phyloP scores from a whole-genome alignment of 1,140 invertebrate species.

The Drosophila grimshawi region DNA sequence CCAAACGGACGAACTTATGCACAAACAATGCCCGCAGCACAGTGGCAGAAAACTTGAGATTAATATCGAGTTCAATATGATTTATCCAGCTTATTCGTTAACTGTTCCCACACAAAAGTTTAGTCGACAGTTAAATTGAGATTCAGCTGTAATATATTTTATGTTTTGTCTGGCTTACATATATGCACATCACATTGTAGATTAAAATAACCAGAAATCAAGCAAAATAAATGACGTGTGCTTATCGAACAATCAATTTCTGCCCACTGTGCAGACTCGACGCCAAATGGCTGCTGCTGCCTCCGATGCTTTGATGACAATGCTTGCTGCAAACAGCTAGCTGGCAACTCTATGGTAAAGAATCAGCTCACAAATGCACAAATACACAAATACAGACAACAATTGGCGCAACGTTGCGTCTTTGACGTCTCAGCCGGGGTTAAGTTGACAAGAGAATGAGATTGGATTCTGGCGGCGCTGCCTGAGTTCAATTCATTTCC shows the following conservation, averaged over 20 bases:
- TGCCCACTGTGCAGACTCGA: constrained; percentile 37
- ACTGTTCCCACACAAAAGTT: no score
- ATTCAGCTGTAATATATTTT: background rate
- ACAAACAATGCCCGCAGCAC: constrained; percentile 56
- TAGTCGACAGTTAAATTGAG: no score
- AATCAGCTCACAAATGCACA: constrained; percentile 37
- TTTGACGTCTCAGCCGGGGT: constrained; percentile 62
- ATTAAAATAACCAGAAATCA: background rate
- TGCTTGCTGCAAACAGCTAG: constrained; percentile 1
- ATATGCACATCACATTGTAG: no score
- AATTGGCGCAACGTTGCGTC: constrained; percentile 55
- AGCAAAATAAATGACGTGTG: background rate
- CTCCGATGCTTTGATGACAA: constrained; percentile 43
- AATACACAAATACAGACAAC: constrained; percentile 53
- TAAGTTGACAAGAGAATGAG: constrained; percentile 83
- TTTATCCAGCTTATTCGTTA: no score
- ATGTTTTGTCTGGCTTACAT: background rate
- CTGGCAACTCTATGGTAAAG: constrained; percentile 7
- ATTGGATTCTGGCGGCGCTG: constrained; percentile 67
- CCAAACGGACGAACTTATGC: constrained; percentile 22
- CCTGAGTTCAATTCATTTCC: constrained; percentile 81
- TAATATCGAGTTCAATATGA: background rate
- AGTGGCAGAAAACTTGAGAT: constrained; percentile 29
- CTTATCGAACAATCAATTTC: background rate
- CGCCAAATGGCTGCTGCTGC: constrained; percentile 29